Evolutionary conservation across 2,888 invertebrate species (phyloP).

Genomic region (Ferdinandea cuprea): DNA sequence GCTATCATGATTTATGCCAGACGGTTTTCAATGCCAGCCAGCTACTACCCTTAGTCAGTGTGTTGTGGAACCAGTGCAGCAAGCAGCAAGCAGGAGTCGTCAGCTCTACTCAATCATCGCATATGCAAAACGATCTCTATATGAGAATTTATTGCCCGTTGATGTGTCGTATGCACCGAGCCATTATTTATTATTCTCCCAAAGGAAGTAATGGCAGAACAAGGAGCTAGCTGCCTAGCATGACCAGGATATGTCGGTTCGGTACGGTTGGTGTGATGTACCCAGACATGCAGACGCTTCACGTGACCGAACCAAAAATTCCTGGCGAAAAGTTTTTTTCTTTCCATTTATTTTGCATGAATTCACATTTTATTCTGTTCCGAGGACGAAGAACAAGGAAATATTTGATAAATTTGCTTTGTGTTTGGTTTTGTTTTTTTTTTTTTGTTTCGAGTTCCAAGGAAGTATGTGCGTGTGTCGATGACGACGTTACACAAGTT

Average conservation of each 20-base stretch:
- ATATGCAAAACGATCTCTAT: constrained; percentile 68
- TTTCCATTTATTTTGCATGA: too few species aligned
- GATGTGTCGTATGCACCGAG: constrained; percentile 72
- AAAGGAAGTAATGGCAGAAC: constrained; percentile 33
- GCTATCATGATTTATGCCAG: constrained; percentile 69
- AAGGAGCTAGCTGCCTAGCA: constrained; percentile 22
- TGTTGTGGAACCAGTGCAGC: constrained; percentile 17
- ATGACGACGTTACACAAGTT: constrained; percentile 51
- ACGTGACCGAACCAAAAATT: constrained; percentile 59
- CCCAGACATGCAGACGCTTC: constrained; percentile 60
- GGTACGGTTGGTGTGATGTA: constrained; percentile 35
- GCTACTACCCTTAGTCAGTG: constrained; percentile 37
- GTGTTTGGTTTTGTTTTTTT: not conserved
- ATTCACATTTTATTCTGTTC: constrained; percentile 26
- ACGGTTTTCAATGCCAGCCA: constrained; percentile 55
- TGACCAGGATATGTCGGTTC: constrained; percentile 59
- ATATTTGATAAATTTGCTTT: constrained; percentile 11
- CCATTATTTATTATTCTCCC: constrained; percentile 63
- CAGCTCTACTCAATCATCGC: constrained; percentile 65
- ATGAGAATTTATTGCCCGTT: constrained; percentile 69
- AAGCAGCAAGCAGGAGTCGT: constrained; percentile 35
- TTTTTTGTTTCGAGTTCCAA: not conserved
- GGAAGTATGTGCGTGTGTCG: constrained; percentile 15
- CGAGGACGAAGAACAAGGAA: constrained; percentile 47
- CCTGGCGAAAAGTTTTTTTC: constrained; percentile 39